Evolutionary conservation across 2,797 vertebrate genomes (phyloP).

Genomic region (Rhodeus uyekii): DNA sequence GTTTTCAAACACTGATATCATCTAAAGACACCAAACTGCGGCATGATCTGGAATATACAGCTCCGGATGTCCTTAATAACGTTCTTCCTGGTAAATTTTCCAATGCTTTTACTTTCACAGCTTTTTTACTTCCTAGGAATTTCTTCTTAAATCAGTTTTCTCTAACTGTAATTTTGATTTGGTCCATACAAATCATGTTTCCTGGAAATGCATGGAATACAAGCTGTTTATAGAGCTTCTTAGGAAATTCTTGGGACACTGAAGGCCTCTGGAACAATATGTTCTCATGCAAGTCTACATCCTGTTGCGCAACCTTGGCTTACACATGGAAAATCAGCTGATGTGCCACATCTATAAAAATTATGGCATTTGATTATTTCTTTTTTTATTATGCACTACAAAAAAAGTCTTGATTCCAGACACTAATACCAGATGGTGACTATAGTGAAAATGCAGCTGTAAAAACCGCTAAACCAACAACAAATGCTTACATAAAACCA

Average conservation of each 20-base stretch:
- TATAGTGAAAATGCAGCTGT: background rate
- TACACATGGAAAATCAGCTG: background rate
- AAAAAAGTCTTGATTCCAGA: background rate
- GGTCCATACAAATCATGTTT: background rate
- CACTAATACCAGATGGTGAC: background rate
- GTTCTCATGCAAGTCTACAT: background rate
- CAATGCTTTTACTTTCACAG: background rate
- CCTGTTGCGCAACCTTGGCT: slow-evolving; percentile 22
- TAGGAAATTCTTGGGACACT: slow-evolving; percentile 9
- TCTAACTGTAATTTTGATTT: background rate
- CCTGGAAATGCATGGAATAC: background rate
- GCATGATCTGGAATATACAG: background rate
- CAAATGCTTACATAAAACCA: background rate
- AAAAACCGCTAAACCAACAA: background rate
- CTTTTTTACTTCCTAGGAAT: slow-evolving; percentile 9
- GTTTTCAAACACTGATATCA: background rate
- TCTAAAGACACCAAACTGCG: background rate
- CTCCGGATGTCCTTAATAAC: background rate
- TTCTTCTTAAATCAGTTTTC: background rate
- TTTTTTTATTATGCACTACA: background rate
- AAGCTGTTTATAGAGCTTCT: background rate
- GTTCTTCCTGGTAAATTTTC: slow-evolving; percentile 9
- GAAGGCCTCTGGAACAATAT: background rate
- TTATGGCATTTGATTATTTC: background rate
- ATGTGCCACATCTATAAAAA: background rate